phyloP scores from a whole-genome alignment of 2,888 invertebrate species.

The Brachylomia viminalis region DNA sequence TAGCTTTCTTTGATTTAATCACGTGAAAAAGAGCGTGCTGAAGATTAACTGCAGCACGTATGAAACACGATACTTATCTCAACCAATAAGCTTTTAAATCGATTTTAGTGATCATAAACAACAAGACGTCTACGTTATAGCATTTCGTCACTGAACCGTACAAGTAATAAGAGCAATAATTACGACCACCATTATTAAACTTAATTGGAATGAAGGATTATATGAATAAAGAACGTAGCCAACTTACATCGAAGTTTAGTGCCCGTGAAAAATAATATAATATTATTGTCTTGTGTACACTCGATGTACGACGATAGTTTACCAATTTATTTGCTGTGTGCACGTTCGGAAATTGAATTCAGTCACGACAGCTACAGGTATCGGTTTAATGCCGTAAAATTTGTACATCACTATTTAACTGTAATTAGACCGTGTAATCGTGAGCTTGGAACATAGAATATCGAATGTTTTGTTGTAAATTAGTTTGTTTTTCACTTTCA shows the following conservation, averaged over 20 bases:
- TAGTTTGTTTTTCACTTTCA: slow-evolving; percentile 15
- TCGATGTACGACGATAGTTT: slow-evolving; percentile 80
- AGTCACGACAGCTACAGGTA: slow-evolving; percentile 64
- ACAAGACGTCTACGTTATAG: slow-evolving; percentile 54
- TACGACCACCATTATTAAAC: slow-evolving; percentile 79
- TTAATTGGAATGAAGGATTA: slow-evolving; percentile 86
- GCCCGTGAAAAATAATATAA: slow-evolving; percentile 75
- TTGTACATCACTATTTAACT: slow-evolving; percentile 67
- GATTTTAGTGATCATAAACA: slow-evolving; percentile 57
- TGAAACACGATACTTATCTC: slow-evolving; percentile 50
- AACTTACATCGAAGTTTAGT: slow-evolving; percentile 75
- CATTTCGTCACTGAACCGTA: slow-evolving; percentile 81
- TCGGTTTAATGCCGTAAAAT: slow-evolving; percentile 52
- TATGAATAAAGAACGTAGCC: slow-evolving; percentile 82
- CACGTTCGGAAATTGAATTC: slow-evolving; percentile 65
- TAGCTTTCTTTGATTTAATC: slow-evolving; percentile 30
- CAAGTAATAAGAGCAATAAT: slow-evolving; percentile 82
- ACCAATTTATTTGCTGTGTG: slow-evolving; percentile 77
- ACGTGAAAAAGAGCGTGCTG: slow-evolving; percentile 21
- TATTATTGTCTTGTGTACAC: slow-evolving; percentile 52
- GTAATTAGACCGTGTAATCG: slow-evolving; percentile 63
- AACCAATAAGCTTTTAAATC: slow-evolving; percentile 56
- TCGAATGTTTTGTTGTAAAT: slow-evolving; percentile 9
- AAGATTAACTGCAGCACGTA: slow-evolving; percentile 44
- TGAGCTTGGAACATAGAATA: slow-evolving; percentile 22